phyloP scores from a whole-genome alignment of 2,113 vertebrate genomes.

The Pseudorasbora parva region DNA sequence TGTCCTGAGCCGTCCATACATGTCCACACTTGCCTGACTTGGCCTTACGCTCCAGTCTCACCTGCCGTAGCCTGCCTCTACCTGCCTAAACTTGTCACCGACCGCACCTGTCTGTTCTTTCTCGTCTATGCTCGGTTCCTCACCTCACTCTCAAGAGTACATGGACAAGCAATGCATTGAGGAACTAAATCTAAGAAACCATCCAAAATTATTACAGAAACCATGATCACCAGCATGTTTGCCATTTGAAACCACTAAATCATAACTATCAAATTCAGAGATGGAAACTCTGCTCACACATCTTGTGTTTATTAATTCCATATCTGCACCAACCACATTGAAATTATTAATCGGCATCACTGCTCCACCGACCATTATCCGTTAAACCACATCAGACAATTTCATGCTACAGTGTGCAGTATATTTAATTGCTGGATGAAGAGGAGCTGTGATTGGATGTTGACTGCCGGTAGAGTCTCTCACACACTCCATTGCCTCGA shows the following conservation, averaged over 20 bases:
- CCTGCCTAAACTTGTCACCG: constrained; percentile 44
- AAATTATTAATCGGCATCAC: constrained; percentile 10
- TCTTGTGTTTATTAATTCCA: constrained; percentile 21
- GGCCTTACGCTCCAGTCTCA: background rate
- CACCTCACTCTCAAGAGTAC: background rate
- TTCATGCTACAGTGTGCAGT: constrained; percentile 20
- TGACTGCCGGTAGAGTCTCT: constrained; percentile 21
- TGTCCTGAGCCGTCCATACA: constrained; percentile 29
- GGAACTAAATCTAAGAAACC: background rate
- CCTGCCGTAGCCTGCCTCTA: constrained; percentile 48
- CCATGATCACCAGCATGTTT: background rate
- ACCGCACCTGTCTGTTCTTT: constrained; percentile 33
- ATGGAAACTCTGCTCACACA: background rate
- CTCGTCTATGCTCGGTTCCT: background rate
- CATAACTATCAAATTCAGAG: background rate
- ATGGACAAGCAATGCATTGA: background rate
- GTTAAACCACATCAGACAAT: constrained; percentile 42
- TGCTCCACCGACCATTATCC: background rate
- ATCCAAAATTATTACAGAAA: background rate
- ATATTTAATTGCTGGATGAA: constrained; percentile 46
- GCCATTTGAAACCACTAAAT: background rate
- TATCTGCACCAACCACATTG: constrained; percentile 19
- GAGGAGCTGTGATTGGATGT: constrained; percentile 1
- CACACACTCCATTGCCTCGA: constrained; percentile 24
- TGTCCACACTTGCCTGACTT: constrained; percentile 15